Evolutionary conservation across 2,888 invertebrate genomes (phyloP).

Genomic region (Anthophora plumipes): DNA sequence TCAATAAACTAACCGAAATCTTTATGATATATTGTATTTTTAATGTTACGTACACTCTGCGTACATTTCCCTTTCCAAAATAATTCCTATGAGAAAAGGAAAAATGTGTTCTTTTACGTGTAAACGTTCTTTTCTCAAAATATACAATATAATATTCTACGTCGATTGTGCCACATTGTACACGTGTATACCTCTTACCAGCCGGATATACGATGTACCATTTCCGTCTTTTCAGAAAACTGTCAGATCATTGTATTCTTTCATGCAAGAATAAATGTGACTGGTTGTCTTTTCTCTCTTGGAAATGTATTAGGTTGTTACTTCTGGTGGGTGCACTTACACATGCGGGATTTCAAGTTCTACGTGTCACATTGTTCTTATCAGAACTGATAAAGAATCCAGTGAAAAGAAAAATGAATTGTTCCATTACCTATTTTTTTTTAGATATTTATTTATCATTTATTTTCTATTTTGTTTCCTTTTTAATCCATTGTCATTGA

Average conservation of each 20-base stretch:
- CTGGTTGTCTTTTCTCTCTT: not conserved
- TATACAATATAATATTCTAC: not conserved
- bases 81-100: not conserved
- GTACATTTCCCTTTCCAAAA: not conserved
- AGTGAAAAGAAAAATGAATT: too few species aligned
- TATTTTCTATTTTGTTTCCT: too few species aligned
- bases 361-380: not conserved
- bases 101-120: not conserved
- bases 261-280: slow-evolving; percentile 14
- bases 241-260: slow-evolving; percentile 20
- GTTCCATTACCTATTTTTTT: too few species aligned
- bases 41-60: not conserved
- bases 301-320: not conserved
- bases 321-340: not conserved
- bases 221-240: slow-evolving; percentile 28
- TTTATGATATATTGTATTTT: not conserved
- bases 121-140: not conserved
- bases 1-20: not conserved
- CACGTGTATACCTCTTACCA: not conserved
- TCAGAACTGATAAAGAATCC: too few species aligned
- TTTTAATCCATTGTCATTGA: too few species aligned
- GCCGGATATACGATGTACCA: slow-evolving; percentile 11
- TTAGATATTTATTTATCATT: too few species aligned
- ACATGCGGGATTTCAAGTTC: not conserved
- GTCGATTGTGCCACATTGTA: slow-evolving; percentile 8